Evolutionary conservation across 2,888 invertebrate species (phyloP).

Genomic region (Dryomyza anilis): DNA sequence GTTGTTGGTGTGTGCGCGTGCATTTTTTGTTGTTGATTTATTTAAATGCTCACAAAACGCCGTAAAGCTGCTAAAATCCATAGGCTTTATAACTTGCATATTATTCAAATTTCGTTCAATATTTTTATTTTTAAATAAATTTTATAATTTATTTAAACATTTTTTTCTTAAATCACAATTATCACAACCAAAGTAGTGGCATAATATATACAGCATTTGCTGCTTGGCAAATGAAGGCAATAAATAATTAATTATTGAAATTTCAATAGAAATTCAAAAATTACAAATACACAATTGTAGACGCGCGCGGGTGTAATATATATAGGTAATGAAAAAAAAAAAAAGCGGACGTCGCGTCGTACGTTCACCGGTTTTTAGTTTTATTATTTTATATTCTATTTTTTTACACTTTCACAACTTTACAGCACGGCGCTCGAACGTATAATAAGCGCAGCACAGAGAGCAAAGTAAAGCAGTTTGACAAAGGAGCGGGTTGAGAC

Average conservation of each 20-base stretch:
- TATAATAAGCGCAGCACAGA: slow-evolving; percentile 52
- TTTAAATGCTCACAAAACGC: slow-evolving; percentile 57
- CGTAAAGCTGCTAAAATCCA: slow-evolving; percentile 58
- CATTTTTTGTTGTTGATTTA: slow-evolving; percentile 45
- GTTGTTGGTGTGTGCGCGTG: slow-evolving; percentile 39
- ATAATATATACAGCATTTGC: neutral
- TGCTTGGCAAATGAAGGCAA: too few species aligned
- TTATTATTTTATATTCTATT: neutral
- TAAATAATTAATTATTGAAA: too few species aligned
- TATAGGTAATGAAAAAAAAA: neutral
- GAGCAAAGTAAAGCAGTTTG: slow-evolving; percentile 7
- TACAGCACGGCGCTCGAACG: slow-evolving; percentile 60
- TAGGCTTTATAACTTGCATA: slow-evolving; percentile 58
- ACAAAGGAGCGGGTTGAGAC: slow-evolving; percentile 25
- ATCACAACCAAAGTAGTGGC: too few species aligned
- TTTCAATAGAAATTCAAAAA: too few species aligned
- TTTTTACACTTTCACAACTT: slow-evolving; percentile 53
- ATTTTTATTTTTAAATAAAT: slow-evolving; percentile 15
- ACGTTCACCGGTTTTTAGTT: slow-evolving; percentile 1
- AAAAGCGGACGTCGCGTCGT: slow-evolving; percentile 1
- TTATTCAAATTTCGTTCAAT: slow-evolving; percentile 12
- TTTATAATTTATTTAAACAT: neutral
- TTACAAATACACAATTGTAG: neutral
- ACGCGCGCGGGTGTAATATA: neutral
- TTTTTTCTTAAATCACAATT: neutral